Percentiles rank a stretch among this genome's conserved stretches.
Conservation (phyloP, 2,888 invertebrate species). For the Petrophora chlorosata region DNA sequence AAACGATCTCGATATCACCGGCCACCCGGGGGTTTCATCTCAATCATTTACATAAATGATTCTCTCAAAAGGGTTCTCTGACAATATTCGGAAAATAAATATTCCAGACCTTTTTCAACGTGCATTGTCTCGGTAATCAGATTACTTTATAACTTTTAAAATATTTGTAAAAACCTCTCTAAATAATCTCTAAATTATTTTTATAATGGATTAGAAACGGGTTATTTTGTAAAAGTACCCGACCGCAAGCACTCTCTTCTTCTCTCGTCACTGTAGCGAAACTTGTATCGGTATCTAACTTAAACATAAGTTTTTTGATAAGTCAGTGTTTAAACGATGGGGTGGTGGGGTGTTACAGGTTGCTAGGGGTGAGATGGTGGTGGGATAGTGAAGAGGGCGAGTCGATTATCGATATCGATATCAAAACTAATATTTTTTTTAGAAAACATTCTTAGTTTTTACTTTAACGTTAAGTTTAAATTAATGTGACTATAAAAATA, state of each 20-base stretch:
- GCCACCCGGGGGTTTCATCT: conserved; percentile 22
- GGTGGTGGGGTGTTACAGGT: conserved; percentile 75
- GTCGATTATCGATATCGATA: conserved; percentile 41
- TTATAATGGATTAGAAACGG: conserved; percentile 29
- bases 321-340: conserved; percentile 81
- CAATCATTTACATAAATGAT: conserved; percentile 40
- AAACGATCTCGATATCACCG: conserved; percentile 27
- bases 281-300: conserved; percentile 74
- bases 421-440: background rate
- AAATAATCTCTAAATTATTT: conserved; percentile 40
- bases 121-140: conserved; percentile 47
- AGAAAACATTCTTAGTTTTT: no score
- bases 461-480: no score
- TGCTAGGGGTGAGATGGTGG: conserved; percentile 65
- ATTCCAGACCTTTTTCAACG: conserved; percentile 40
- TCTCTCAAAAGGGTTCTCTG: conserved; percentile 33
- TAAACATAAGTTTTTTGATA: conserved; percentile 83
- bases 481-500: no score
- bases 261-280: conserved; percentile 54
- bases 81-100: conserved; percentile 41
- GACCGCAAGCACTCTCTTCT: conserved; percentile 38
- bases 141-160: conserved; percentile 46
- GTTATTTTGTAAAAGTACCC: conserved; percentile 11
- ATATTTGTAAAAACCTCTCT: conserved; percentile 43
- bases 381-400: conserved; percentile 48